Base-by-base conservation (phyloP, 2,888 invertebrate species). In the Luffia ferchaultella region DNA sequence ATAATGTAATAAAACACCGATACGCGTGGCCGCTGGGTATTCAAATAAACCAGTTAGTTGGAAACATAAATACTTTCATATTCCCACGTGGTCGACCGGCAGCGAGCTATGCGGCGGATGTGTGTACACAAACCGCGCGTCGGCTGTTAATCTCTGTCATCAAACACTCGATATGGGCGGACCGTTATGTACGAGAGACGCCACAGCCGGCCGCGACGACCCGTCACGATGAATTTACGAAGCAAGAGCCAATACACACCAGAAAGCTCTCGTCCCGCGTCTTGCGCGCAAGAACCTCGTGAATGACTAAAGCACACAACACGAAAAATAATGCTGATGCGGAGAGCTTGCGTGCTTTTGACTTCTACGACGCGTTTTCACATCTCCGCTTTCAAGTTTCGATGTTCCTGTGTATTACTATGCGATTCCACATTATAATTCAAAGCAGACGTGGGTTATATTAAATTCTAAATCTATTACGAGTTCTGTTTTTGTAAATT, bases 121-220 rank as follows among this genome's bases (percentile, higher is more conserved):
- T 12, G 30, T 12, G 30, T 12, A 30, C 30, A 12, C 30, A 12
- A 12, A 12, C 3, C 30, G 30, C 30, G 30, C 12, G 58, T 56
- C 58, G 59, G 56, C 57, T 60, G 64, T 69, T 66, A 72, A 70
- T 68, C 62, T 68, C 60, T 61, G 67, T 62, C 64, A 63, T 68
- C 68, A 67, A 67, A 69, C 61, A 67, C 56, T 55, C 59, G 65
- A 68, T 67, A 67, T 65, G 64, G 59, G 59, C 57, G 56, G 58
- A 66, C 73, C 68, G 73, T 74, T 75, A 72, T 57, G 58, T 58
- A 61, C 62, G 63, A 62, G 65, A 63, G 61, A 61, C 60, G 55
- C 44, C 41, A 17, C 16, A 20, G 20, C 16, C 46, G 20, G 9
- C 17, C 46, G 46, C 45, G 18, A n/a, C 7, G 19, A 19, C 20